Evolutionary conservation across 2,888 invertebrate genomes (phyloP).

Genomic region (Stomorhina lunata): DNA sequence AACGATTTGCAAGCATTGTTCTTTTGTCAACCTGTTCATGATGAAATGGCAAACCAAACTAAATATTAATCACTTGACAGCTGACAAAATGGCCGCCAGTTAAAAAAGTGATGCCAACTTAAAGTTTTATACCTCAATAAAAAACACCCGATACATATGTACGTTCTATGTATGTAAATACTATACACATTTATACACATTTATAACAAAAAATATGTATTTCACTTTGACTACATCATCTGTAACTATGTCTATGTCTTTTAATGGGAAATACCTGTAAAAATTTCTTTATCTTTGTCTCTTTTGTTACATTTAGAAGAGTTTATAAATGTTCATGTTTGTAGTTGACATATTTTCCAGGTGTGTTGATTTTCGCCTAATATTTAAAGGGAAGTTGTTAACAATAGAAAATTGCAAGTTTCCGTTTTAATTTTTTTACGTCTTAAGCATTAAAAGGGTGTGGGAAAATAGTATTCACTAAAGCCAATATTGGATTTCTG

Average conservation of each 20-base stretch:
- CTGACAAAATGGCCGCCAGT: too few species aligned
- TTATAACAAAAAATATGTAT: too few species aligned
- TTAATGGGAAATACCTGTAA: neutral
- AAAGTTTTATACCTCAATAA: too few species aligned
- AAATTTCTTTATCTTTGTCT: neutral
- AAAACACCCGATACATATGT: too few species aligned
- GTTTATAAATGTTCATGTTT: neutral
- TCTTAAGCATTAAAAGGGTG: neutral
- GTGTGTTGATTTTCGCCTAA: constrained; percentile 1
- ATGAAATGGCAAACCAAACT: too few species aligned
- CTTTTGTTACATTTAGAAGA: neutral
- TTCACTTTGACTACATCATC: neutral
- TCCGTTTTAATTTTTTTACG: constrained; percentile 29
- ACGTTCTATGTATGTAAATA: neutral
- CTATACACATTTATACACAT: neutral
- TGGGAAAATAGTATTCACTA: constrained; percentile 18
- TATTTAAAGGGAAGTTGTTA: constrained; percentile 43
- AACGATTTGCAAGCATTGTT: too few species aligned
- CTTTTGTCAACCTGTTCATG: too few species aligned
- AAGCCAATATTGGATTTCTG: too few species aligned
- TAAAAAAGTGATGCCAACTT: too few species aligned
- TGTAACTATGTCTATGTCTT: neutral
- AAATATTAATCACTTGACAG: too few species aligned
- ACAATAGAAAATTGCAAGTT: constrained; percentile 56
- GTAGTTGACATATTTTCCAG: constrained; percentile 9